Conservation (phyloP, 2,888 invertebrate genomes). For the Lacanobia wlatinum region DNA sequence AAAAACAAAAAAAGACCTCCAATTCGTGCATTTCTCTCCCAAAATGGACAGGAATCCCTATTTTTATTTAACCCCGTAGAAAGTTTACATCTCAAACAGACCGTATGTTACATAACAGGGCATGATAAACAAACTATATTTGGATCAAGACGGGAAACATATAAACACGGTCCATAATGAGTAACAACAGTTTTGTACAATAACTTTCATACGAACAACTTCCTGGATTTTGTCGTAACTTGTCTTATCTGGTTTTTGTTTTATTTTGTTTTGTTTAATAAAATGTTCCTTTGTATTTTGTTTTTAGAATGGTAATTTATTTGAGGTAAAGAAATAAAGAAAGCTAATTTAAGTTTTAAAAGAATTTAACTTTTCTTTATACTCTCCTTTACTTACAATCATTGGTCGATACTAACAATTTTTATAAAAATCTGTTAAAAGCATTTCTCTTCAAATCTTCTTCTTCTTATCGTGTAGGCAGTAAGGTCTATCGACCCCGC, state of each 20-base stretch:
- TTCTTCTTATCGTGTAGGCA: too few relatives aligned
- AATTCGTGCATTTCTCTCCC: neutral
- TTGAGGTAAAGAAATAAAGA: conserved; percentile 5
- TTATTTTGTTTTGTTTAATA: conserved; percentile 33
- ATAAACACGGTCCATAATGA: conserved; percentile 55
- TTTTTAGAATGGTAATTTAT: conserved; percentile 20
- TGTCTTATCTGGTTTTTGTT: conserved; percentile 33
- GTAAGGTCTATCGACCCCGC: too few relatives aligned
- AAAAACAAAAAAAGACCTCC: too few relatives aligned
- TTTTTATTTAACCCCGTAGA: conserved; percentile 38
- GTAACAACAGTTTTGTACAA: conserved; percentile 55
- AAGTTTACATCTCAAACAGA: conserved; percentile 34
- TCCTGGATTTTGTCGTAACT: conserved; percentile 49
- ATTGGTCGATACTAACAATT: too few relatives aligned
- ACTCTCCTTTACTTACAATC: neutral
- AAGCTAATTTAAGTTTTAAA: neutral
- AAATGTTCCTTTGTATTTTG: conserved; percentile 22
- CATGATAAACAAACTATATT: conserved; percentile 62
- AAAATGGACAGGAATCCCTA: conserved; percentile 17
- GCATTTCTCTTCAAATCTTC: neutral
- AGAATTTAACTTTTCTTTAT: neutral
- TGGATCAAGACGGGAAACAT: conserved; percentile 47
- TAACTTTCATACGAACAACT: conserved; percentile 50
- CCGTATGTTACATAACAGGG: conserved; percentile 40
- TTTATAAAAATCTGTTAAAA: too few relatives aligned